phyloP scores from a whole-genome alignment of 2,888 invertebrate genomes.

The Lasioglossum oenotherae region DNA sequence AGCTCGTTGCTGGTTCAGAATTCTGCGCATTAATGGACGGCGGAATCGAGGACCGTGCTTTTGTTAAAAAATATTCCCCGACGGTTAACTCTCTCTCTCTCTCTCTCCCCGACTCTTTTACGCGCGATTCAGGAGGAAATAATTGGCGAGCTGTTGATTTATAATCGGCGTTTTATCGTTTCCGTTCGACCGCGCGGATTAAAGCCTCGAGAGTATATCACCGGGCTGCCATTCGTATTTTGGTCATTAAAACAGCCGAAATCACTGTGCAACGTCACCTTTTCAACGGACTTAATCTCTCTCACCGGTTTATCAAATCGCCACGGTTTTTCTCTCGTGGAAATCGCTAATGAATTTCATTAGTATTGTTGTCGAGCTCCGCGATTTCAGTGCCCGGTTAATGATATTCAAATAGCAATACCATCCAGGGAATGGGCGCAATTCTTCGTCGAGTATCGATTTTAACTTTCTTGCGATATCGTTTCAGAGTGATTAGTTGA shows the following conservation, averaged over 20 bases:
- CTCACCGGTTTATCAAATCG: not conserved
- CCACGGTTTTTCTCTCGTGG: not conserved
- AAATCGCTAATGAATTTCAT: not conserved
- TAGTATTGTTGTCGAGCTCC: not conserved
- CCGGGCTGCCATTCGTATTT: not conserved
- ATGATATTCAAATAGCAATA: not conserved
- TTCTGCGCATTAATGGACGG: not conserved
- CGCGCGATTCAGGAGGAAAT: not conserved
- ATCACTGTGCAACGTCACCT: not conserved
- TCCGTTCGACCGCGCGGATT: not conserved
- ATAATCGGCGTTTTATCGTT: not conserved
- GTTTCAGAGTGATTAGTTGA: not conserved
- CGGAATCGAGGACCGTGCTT: not conserved
- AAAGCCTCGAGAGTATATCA: not conserved
- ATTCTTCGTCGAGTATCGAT: not conserved
- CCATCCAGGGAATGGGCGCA: too few species aligned
- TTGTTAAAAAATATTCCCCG: not conserved
- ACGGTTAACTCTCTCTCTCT: not conserved
- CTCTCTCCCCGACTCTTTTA: not conserved
- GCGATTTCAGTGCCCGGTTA: not conserved
- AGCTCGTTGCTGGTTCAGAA: not conserved
- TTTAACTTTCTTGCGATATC: not conserved
- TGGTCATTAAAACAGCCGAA: not conserved
- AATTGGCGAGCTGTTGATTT: slow-evolving; percentile 1
- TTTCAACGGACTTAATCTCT: not conserved